Conservation (phyloP, 2,888 invertebrate species). For the Yponomeuta malinellus region DNA sequence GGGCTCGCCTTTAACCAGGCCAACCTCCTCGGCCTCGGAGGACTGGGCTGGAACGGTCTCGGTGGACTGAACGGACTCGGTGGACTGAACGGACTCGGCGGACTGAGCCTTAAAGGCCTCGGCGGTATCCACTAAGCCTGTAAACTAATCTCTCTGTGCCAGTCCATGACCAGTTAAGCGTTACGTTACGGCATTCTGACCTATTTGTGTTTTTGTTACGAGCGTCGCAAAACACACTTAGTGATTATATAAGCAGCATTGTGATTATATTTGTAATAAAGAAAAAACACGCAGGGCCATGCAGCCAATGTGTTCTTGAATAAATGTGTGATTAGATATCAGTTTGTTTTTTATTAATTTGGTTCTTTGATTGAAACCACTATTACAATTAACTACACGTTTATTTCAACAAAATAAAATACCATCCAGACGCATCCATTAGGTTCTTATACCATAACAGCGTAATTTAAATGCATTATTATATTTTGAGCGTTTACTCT, state of each 20-base stretch:
- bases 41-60: constrained; percentile 21
- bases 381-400: background rate
- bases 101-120: constrained; percentile 15
- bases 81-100: constrained; percentile 7
- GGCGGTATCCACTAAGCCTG: background rate
- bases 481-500: background rate
- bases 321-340: background rate
- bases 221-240: constrained; percentile 31
- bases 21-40: constrained; percentile 19
- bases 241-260: constrained; percentile 6
- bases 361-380: background rate
- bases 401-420: background rate
- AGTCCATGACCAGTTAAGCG: background rate
- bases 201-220: background rate
- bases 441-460: background rate
- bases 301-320: background rate
- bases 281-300: background rate
- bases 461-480: background rate
- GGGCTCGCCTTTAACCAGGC: constrained; percentile 20
- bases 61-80: constrained; percentile 6
- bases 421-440: background rate
- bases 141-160: background rate
- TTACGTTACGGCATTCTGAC: background rate
- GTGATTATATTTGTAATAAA: background rate
- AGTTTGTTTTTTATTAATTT: background rate